These are phyloP conservation scores for Troilus luridus DNA, from an alignment of 2,888 invertebrate species.

Conservation along the genomic window DNA sequence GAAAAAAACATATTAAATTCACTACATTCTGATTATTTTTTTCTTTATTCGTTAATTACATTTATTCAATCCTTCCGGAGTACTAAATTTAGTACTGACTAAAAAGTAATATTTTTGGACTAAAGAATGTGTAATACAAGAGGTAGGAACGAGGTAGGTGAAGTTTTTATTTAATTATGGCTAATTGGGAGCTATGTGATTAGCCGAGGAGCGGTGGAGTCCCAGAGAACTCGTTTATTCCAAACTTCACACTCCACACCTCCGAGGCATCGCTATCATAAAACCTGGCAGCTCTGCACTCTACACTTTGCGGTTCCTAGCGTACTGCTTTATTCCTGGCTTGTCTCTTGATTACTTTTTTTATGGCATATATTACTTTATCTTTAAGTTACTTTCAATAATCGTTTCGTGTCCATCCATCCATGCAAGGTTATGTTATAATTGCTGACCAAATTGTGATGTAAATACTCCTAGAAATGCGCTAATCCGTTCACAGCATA, in stretches of 20 bases:
- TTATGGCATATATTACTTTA: background rate
- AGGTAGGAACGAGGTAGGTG: background rate
- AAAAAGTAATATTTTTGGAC: background rate
- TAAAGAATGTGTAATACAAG: background rate
- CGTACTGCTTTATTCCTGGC: background rate
- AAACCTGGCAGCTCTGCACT: background rate
- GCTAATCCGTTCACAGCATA: too few relatives aligned
- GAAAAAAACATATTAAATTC: too few relatives aligned
- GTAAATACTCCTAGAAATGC: too few relatives aligned
- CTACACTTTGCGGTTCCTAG: background rate
- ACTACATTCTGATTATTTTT: too few relatives aligned
- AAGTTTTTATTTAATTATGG: constrained; percentile 46
- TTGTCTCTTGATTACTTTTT: background rate
- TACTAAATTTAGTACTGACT: background rate
- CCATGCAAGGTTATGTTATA: too few relatives aligned
- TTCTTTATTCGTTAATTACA: too few relatives aligned
- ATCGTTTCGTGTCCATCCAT: too few relatives aligned
- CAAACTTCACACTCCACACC: constrained; percentile 11
- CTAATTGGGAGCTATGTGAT: constrained; percentile 11
- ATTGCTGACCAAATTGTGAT: too few relatives aligned
- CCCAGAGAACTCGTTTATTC: constrained; percentile 7
- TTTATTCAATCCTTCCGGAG: background rate
- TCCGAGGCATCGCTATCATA: background rate
- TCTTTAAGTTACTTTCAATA: too few relatives aligned
- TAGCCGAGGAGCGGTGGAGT: background rate